These are phyloP conservation scores for Canis aureus DNA, from an alignment of 2,113 vertebrate species.

Conservation along the genomic window DNA sequence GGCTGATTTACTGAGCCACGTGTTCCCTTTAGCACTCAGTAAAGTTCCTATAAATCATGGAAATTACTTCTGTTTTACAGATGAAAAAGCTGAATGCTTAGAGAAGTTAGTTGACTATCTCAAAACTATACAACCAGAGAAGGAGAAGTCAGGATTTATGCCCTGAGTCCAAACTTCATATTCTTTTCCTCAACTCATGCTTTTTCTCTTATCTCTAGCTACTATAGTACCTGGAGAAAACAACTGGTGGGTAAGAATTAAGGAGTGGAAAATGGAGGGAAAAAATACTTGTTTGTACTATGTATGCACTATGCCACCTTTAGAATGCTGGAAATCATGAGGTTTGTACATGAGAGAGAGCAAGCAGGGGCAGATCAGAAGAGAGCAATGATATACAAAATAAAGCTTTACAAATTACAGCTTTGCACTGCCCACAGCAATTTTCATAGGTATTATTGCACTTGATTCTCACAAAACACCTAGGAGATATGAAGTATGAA, in stretches of 20 bases:
- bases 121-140: not conserved
- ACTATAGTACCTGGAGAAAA: not conserved
- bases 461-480: not conserved
- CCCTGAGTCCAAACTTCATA: not conserved
- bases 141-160: not conserved
- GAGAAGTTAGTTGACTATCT: not conserved
- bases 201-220: not conserved
- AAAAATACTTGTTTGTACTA: not conserved
- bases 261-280: not conserved
- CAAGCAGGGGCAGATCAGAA: not conserved
- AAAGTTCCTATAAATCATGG: not conserved
- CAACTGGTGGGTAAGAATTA: not conserved
- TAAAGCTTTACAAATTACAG: not conserved
- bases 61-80: slow-evolving; percentile 14
- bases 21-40: not conserved
- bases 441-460: not conserved
- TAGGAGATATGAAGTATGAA: not conserved
- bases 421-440: not conserved
- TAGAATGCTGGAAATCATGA: not conserved
- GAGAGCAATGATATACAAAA: not conserved
- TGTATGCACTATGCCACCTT: not conserved
- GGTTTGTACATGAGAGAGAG: not conserved
- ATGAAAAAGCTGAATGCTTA: not conserved
- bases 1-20: not conserved
- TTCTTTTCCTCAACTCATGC: not conserved